phyloP scores from a whole-genome alignment of 2,888 invertebrate genomes.

The Sepiola atlantica region DNA sequence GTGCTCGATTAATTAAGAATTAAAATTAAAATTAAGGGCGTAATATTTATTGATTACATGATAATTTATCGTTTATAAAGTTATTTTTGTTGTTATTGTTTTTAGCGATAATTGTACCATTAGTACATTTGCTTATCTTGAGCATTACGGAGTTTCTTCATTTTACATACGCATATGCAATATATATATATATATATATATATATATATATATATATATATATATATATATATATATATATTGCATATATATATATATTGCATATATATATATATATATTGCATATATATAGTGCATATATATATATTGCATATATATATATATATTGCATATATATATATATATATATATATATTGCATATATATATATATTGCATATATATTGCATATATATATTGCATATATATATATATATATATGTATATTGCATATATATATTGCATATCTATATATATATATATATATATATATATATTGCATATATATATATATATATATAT shows the following conservation, averaged over 20 bases:
- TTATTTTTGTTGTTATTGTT: no score
- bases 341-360: not conserved
- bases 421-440: not conserved
- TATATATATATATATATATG: not conserved
- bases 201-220: not conserved
- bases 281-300: not conserved
- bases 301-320: not conserved
- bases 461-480: not conserved
- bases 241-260: not conserved
- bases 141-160: no score
- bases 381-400: not conserved
- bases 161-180: no score
- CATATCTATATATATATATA: not conserved
- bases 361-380: not conserved
- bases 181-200: slow-evolving; percentile 5
- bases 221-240: not conserved
- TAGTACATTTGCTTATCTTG: no score
- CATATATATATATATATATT: not conserved
- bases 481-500: no score
- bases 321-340: not conserved
- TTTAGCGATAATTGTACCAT: no score
- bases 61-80: no score
- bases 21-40: no score
- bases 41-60: no score
- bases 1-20: no score